Evolutionary conservation across 2,113 vertebrate species (phyloP).

Genomic region (Poeciliopsis prolifica): DNA sequence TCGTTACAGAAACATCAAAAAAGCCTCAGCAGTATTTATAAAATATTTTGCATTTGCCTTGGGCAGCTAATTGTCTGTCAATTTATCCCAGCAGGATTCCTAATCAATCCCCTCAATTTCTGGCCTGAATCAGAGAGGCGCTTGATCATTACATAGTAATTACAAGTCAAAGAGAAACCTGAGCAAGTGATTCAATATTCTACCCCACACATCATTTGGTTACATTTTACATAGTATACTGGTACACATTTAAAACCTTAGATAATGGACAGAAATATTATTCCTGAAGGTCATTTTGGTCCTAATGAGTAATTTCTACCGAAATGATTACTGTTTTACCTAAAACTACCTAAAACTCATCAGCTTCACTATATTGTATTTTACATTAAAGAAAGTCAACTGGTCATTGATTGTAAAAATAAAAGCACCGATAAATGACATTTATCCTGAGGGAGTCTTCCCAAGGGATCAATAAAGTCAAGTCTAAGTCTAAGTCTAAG

Average conservation of each 20-base stretch:
- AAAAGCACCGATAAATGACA: constrained; percentile 6
- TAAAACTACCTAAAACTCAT: background rate
- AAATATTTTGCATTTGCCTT: constrained; percentile 34
- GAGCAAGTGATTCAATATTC: constrained; percentile 15
- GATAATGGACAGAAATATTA: background rate
- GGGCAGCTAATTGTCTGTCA: constrained; percentile 45
- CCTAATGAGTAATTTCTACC: background rate
- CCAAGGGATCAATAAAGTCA: too few relatives aligned
- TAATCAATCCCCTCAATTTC: constrained; percentile 61
- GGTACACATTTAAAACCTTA: constrained; percentile 1
- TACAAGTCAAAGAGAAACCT: constrained; percentile 40
- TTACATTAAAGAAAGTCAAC: constrained; percentile 28
- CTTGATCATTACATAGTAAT: constrained; percentile 48
- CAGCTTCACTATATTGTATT: background rate
- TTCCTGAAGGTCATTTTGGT: background rate
- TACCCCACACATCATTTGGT: background rate
- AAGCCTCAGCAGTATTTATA: constrained; percentile 3
- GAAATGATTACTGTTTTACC: background rate
- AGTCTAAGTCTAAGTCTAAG: too few relatives aligned
- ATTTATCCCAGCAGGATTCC: constrained; percentile 26
- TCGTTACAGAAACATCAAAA: constrained; percentile 28
- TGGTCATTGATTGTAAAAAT: constrained; percentile 16
- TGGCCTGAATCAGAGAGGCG: constrained; percentile 12
- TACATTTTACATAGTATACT: background rate
- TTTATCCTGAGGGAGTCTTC: too few relatives aligned